phyloP scores from a whole-genome alignment of 2,113 vertebrate genomes.

The Geococcyx californianus region DNA sequence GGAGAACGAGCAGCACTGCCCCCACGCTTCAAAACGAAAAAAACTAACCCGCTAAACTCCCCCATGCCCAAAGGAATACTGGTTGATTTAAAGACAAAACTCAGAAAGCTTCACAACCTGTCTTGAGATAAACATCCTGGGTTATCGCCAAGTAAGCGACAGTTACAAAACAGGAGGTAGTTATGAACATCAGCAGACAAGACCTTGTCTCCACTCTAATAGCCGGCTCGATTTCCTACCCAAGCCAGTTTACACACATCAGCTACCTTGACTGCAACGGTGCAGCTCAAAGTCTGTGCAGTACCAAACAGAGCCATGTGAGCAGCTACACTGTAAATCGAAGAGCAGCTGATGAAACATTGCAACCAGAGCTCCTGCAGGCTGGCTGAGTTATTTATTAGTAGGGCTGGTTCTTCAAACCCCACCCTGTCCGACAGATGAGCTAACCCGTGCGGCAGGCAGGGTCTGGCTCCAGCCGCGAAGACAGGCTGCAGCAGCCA shows the following conservation, averaged over 20 bases:
- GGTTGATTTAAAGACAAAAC: not conserved
- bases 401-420: fast-evolving
- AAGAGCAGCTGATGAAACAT: constrained; percentile 6
- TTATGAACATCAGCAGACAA: not conserved
- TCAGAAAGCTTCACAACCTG: not conserved
- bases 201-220: not conserved
- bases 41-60: not conserved
- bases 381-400: not conserved
- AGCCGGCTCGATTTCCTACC: not conserved
- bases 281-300: not conserved
- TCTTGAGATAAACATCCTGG: not conserved
- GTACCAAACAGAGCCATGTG: not conserved
- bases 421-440: fast-evolving
- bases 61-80: not conserved
- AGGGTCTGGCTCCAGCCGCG: not conserved
- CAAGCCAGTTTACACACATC: not conserved
- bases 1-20: not conserved
- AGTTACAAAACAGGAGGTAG: not conserved
- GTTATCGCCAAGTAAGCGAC: not conserved
- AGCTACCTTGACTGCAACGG: not conserved
- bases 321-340: not conserved
- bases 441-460: fast-evolving
- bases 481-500: not conserved
- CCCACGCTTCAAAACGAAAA: not conserved
- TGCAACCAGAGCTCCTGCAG: not conserved